Base-by-base conservation (phyloP, 1,140 invertebrate species). In the Sipha flava region DNA sequence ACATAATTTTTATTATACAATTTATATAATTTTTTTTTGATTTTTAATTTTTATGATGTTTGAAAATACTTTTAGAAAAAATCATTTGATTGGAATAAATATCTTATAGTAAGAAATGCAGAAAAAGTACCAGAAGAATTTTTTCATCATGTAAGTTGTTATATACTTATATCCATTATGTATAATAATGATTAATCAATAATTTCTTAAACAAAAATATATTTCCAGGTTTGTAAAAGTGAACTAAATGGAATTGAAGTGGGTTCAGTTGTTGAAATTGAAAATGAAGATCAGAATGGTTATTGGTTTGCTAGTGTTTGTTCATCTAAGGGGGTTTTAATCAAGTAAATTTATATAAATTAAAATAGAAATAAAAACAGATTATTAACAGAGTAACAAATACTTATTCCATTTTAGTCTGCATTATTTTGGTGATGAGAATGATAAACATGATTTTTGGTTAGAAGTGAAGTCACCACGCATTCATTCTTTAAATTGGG, bases 401-500 rank as follows among this genome's bases (percentile, higher is more conserved):
- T n/a, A n/a, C n/a, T n/a, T n/a, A 26, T 16, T 7, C 21, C 47
- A 1, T 47, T 31, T 31, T 18, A 77, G 73, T n/a, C 59, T 77
- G 26, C 73, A 54, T 40, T 77, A 77, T 57, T 59, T 40, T 59
- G 73, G 73, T 26, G 73, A 77, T 43, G 73, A 77, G 0, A 77
- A 54, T 59, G 73, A 77, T 77, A 26, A 52, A 77, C 31, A 59
- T n/a, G 37, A 43, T 12, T 77, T 77, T 77, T 59, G 34, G 37
- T 57, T 77, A 43, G 49, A 40, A 40, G 23, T 77, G 5, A 59
- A 43, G 7, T 77, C 73, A 14, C 34, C 73, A 26, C 52, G 52
- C 1, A 40, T 77, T 57, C 73, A 77, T 59, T 40, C 31, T 59
- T 77, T 77, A 43, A 77, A 77, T 26, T 77, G 73, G 73, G 73